Evolutionary conservation across 2,888 invertebrate species (phyloP), one percentile per base, ranked within the genome.

Genomic region (Drosophila formosana): DNA sequence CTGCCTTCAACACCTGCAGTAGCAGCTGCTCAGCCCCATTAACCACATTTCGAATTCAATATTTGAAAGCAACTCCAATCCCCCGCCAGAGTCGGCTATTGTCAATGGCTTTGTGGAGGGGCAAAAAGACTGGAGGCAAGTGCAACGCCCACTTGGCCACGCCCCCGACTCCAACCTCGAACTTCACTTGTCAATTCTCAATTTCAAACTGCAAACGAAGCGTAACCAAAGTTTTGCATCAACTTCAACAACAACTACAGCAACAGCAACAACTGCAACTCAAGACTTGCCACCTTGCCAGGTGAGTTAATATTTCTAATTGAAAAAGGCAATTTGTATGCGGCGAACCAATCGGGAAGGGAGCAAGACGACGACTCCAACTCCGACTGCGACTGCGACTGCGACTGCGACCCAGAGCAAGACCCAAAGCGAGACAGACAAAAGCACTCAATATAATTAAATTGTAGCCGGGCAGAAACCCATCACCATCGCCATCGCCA

Each of bases 391-490:
- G 18, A 18, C 18, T 18, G 1, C 18, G 18, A 18, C 1, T 18
- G 18, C 18, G 18, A 18, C 18, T 18, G 18, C 18, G 18, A 46
- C 43, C 43, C 25, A n/a, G n/a, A 4, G 18, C 11, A 37, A 47
- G 46, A 25, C 45, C 41, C 13, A n/a, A 45, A 46, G 51, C 23
- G 43, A 55, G 58, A 82, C 87, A 80, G 73, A 83, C 78, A 81
- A 87, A 83, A 81, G 82, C 84, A 89, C 89, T 84, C 89, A 89
- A 81, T 77, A 72, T 89, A 87, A 84, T 84, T 84, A 89, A 84
- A 81, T 81, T 88, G 72, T 66, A 80, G 66, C 43, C 60, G 61
- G 61, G 52, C 28, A 39, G 41, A 50, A 66, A 51, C n/a, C 57
- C 45, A 18, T 63, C 49, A 30, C 39, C 66, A 45, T 34, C 45